Evolutionary conservation across 2,113 vertebrate species (phyloP), one percentile per base, ranked within the genome.

Genomic region (Procavia capensis): DNA sequence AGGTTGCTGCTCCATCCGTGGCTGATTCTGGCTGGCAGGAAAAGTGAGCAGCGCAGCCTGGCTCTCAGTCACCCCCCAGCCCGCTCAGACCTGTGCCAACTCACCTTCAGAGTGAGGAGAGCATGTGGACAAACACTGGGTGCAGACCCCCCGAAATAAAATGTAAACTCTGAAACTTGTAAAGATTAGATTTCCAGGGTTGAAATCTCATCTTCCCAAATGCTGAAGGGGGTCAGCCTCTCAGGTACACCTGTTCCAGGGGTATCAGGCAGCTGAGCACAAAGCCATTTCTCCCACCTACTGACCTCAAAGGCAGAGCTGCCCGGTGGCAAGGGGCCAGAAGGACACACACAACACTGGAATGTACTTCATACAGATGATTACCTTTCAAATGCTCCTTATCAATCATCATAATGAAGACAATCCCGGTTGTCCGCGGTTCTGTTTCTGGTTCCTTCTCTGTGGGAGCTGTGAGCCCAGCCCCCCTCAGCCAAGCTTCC

Each of bases 371-470:
- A 29, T 43, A 79, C 68, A 54, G 66, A 78, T 1, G 14, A 78
- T 3, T 9, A 43, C 36, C 45, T 94, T 75, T n/a, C 79, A 41
- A 45, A 20, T 9, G 31, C 7, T 47, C 76, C 81, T 63, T 31
- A 9, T 86, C 81, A 45, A 89, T 80, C 85, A 86, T 54, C 70
- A 6, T 13, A 79, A 43, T 89, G 84, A 80, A 94, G 81, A 87
- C 34, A 31, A 54, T 47, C 39, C 61, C 31, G 20, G 10, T 17
- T 64, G 43, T 63, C 88, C 8, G 6, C 79, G 83, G 29, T 68
- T 59, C 61, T 8, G 0, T 9, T n/a, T 27, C 68, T 16, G 36
- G 27, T 34, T 57, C 82, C 72, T 86, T 78, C 63, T 54, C 63
- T 50, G 27, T 47, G 3, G 50, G 22, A 68, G 2, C 63, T 63